phyloP scores from a whole-genome alignment of 2,888 invertebrate species.

The Drosophila trichaetosa region DNA sequence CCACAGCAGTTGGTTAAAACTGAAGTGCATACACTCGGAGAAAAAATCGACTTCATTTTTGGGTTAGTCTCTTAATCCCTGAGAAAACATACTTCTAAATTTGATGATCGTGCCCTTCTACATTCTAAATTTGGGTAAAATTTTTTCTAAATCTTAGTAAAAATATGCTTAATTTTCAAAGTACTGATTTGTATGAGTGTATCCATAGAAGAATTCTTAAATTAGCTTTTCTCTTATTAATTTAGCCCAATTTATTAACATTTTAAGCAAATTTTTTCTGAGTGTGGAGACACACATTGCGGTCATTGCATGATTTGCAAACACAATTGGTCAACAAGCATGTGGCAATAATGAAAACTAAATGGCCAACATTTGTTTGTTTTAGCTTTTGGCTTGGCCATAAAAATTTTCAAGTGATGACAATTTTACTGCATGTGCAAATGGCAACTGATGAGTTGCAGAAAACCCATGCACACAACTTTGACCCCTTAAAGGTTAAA shows the following conservation, averaged over 20 bases:
- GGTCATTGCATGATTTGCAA: slow-evolving; percentile 70
- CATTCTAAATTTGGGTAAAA: neutral
- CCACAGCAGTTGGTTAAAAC: slow-evolving; percentile 21
- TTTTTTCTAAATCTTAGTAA: too few species aligned
- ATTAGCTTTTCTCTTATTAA: neutral
- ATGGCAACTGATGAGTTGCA: neutral
- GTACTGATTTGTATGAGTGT: too few species aligned
- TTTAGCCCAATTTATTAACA: neutral
- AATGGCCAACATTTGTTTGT: slow-evolving; percentile 25
- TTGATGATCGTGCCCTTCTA: neutral
- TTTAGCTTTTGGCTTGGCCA: slow-evolving; percentile 9
- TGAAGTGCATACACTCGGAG: slow-evolving; percentile 4
- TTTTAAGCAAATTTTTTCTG: neutral
- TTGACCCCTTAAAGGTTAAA: neutral
- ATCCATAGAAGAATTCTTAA: neutral
- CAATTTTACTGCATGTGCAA: slow-evolving; percentile 24
- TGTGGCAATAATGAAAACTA: slow-evolving; percentile 36
- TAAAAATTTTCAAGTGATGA: slow-evolving; percentile 22
- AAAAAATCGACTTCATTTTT: neutral
- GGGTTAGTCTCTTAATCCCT: neutral
- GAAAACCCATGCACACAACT: neutral
- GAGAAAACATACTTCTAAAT: neutral
- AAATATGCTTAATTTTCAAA: too few species aligned
- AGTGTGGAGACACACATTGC: slow-evolving; percentile 5
- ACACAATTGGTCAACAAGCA: slow-evolving; percentile 50